Evolutionary conservation across 2,888 invertebrate species (phyloP).

Genomic region (Tetropium fuscum): DNA sequence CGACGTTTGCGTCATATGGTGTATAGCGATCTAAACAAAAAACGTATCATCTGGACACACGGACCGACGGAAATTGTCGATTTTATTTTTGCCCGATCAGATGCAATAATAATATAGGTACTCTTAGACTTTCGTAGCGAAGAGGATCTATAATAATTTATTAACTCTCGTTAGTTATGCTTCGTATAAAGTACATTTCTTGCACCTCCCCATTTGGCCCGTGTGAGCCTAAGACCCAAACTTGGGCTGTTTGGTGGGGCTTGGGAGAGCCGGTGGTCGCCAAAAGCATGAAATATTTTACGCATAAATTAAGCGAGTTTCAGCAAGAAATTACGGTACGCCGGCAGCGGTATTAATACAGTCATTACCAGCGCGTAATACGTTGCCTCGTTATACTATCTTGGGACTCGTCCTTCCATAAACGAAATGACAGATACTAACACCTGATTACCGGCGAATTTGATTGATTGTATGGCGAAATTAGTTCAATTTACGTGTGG

Average conservation of each 20-base stretch:
- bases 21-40: too few relatives aligned
- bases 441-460: slow-evolving; percentile 60
- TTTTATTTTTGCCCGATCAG: too few relatives aligned
- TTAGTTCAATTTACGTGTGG: slow-evolving; percentile 27
- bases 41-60: too few relatives aligned
- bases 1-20: too few relatives aligned
- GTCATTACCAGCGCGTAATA: slow-evolving; percentile 56
- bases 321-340: slow-evolving; percentile 63
- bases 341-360: slow-evolving; percentile 61
- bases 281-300: slow-evolving; percentile 62
- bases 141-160: too few relatives aligned
- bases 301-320: slow-evolving; percentile 65
- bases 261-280: slow-evolving; percentile 50
- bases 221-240: slow-evolving; percentile 4
- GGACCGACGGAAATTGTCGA: too few relatives aligned
- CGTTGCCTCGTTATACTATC: slow-evolving; percentile 30
- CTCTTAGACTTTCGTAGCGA: too few relatives aligned
- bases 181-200: slow-evolving; percentile 10
- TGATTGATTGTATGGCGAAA: slow-evolving; percentile 57
- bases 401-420: slow-evolving; percentile 45
- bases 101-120: too few relatives aligned
- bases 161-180: too few relatives aligned
- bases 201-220: slow-evolving; percentile 3
- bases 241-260: slow-evolving; percentile 16
- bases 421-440: slow-evolving; percentile 57